These are phyloP conservation scores for Drosophila repletoides DNA, from an alignment of 1,140 invertebrate species.

Conservation along the genomic window DNA sequence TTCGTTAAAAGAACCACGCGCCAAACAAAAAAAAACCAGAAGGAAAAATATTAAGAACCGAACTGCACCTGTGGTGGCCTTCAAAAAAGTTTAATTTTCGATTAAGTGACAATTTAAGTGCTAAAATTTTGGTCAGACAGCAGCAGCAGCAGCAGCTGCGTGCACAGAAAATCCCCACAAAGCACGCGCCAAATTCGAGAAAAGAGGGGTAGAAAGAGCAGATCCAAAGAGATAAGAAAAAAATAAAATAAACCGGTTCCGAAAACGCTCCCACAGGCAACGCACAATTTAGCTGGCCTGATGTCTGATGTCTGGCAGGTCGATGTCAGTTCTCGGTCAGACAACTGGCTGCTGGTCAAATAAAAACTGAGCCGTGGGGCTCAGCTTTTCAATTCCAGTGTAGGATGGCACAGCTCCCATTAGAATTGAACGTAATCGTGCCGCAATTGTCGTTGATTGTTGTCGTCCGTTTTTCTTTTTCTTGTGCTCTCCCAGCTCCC, in stretches of 20 bases:
- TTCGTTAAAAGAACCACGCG: slow-evolving; percentile 34
- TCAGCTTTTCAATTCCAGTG: slow-evolving; percentile 28
- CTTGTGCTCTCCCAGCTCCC: slow-evolving; percentile 25
- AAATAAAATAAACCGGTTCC: slow-evolving; percentile 23
- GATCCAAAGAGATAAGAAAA: slow-evolving; percentile 13
- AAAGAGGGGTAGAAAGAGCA: slow-evolving; percentile 1
- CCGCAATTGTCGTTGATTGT: slow-evolving; percentile 72
- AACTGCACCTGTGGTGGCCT: slow-evolving; percentile 41
- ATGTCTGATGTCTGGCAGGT: slow-evolving; percentile 11
- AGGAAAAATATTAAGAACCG: not conserved
- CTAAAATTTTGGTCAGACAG: slow-evolving; percentile 59
- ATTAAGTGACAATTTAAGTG: slow-evolving; percentile 76
- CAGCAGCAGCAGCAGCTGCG: slow-evolving; percentile 54
- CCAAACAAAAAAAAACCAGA: slow-evolving; percentile 6
- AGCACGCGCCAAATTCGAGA: slow-evolving; percentile 59
- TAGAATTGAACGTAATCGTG: slow-evolving; percentile 74
- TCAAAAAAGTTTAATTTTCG: slow-evolving; percentile 45
- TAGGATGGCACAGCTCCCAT: slow-evolving; percentile 50
- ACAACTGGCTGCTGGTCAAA: slow-evolving; percentile 12
- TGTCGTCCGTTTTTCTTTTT: slow-evolving; percentile 48
- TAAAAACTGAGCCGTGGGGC: slow-evolving; percentile 1
- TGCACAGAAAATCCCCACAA: slow-evolving; percentile 21
- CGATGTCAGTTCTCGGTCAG: slow-evolving; percentile 29
- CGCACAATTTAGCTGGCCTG: slow-evolving; percentile 23
- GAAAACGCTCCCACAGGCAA: slow-evolving; percentile 35